Conservation (phyloP, 2,797 vertebrate genomes). For the Anolis apletophallus region DNA sequence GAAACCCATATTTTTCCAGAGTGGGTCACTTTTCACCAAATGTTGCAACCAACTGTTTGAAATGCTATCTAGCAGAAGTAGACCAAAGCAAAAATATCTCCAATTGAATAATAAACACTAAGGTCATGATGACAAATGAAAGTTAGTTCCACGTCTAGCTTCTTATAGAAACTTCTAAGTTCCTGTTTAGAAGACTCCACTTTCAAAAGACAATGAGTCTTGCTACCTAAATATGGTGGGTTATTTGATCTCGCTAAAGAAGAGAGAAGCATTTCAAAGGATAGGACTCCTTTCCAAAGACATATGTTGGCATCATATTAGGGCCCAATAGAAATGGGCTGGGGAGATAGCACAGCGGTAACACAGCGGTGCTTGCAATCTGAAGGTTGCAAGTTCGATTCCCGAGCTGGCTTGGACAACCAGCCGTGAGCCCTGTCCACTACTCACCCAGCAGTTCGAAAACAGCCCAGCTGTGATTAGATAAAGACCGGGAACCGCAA, state of each 20-base stretch:
- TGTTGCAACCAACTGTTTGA: slow-evolving; percentile 8
- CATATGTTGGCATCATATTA: too few relatives aligned
- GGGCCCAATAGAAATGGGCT: too few relatives aligned
- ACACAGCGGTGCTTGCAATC: too few relatives aligned
- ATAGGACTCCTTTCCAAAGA: neutral
- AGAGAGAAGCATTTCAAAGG: neutral
- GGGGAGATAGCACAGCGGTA: too few relatives aligned
- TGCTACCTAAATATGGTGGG: neutral
- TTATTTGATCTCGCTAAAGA: neutral
- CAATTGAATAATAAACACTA: slow-evolving; percentile 7
- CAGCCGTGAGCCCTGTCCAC: too few relatives aligned
- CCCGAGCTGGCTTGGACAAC: too few relatives aligned
- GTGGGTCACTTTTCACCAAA: slow-evolving; percentile 10
- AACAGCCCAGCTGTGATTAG: too few relatives aligned
- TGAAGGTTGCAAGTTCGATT: too few relatives aligned
- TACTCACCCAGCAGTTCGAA: too few relatives aligned
- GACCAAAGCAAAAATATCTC: neutral
- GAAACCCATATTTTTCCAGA: neutral
- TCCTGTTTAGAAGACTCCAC: neutral
- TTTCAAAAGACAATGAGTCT: neutral
- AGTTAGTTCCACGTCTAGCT: neutral
- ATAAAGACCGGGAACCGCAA: too few relatives aligned
- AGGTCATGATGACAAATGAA: slow-evolving; percentile 16
- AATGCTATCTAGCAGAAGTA: neutral
- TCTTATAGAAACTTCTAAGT: neutral